Evolutionary conservation across 1,140 invertebrate species (phyloP), one percentile per base, ranked within the genome.

Genomic region (Ostrea denselamellosa): DNA sequence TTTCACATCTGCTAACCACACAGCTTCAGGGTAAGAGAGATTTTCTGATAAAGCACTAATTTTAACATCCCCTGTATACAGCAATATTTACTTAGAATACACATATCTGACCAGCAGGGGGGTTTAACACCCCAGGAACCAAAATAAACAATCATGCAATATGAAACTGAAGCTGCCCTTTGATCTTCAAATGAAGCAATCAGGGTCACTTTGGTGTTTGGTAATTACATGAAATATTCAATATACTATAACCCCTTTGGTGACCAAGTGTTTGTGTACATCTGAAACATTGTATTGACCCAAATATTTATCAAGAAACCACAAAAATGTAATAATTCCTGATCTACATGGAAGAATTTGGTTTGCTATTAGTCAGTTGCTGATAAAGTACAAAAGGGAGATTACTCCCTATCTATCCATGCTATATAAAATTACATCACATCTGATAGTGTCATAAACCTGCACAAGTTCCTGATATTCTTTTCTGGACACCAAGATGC

Each of bases 301-400:
- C 25, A 77, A 77, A 77, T 77, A 34, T 77, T 77, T 77, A 77
- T 77, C 68, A 77, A 77, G 68, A 77, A 77, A 77, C 68, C 68
- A 77, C 68, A 77, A 77, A 77, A 77, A 77, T 77, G 68, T 77
- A 77, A 77, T 25, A 77, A 77, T 77, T 77, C 25, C 25, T 77
- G 68, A 77, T 77, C 68, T 77, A 77, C 68, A 77, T 77, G 68
- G 68, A 77, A 77, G 68, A 77, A 77, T 77, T 77, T 44, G 28
- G 68, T 77, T 77, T 77, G 25, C 68, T 12, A 77, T 77, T 77
- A 77, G 68, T 77, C 68, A 77, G 68, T 25, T 34, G 68, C 68
- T 77, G 68, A 77, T 77, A 77, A 77, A 71, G 25, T 22, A 28
- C 22, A 22, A 77, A 77, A 34, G 68, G 68, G 68, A 25, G 25